Evolutionary conservation across 2,797 vertebrate species (phyloP).

Genomic region (Danio choprae): DNA sequence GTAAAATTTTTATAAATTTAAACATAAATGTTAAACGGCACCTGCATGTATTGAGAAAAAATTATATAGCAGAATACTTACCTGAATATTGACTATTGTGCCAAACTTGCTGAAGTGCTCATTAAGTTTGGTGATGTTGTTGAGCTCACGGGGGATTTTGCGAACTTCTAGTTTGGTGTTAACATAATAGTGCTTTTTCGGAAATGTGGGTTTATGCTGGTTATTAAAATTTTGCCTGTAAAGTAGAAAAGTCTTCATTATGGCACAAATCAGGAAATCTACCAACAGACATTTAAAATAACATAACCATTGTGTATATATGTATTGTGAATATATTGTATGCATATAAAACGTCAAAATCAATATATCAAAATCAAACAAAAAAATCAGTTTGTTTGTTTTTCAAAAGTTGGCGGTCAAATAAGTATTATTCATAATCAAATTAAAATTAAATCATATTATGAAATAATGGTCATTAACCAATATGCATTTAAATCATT

Average conservation of each 20-base stretch:
- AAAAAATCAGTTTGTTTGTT: too few species aligned
- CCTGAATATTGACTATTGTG: constrained; percentile 98
- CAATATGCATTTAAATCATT: too few species aligned
- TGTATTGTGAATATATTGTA: too few species aligned
- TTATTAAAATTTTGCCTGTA: constrained; percentile 87
- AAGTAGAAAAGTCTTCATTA: not conserved
- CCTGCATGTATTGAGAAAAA: not conserved
- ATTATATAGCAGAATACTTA: constrained; percentile 59
- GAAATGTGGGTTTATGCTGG: constrained; percentile 89
- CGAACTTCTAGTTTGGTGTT: constrained; percentile 97
- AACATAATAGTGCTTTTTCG: constrained; percentile 90
- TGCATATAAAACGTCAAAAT: too few species aligned
- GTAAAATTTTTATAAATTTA: not conserved
- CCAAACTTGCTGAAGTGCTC: constrained; percentile 99
- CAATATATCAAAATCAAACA: too few species aligned
- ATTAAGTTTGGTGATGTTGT: constrained; percentile 96
- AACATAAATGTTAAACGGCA: not conserved
- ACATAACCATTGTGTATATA: too few species aligned
- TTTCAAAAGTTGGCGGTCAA: too few species aligned
- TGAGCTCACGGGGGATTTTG: constrained; percentile 92
- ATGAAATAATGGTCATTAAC: too few species aligned
- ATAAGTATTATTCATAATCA: too few species aligned
- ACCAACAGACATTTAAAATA: too few species aligned
- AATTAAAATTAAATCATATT: too few species aligned
- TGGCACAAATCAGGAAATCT: not conserved